Evolutionary conservation across 2,888 invertebrate species (phyloP).

Genomic region (Neocrepidodera transversa): DNA sequence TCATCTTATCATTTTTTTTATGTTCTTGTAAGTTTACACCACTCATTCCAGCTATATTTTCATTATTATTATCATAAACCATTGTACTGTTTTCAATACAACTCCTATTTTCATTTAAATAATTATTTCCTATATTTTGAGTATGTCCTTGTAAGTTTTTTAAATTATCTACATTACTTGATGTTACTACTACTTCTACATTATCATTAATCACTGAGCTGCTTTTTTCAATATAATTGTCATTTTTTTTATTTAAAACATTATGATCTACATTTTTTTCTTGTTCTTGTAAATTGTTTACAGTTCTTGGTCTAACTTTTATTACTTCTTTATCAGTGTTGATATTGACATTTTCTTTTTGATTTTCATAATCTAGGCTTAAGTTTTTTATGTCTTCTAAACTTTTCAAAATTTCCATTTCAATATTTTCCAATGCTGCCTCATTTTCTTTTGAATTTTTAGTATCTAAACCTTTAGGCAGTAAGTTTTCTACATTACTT

Average conservation of each 20-base stretch:
- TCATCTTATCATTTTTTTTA: too few species aligned
- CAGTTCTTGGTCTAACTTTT: too few species aligned
- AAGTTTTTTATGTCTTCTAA: conserved; percentile 48
- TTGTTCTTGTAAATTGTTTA: too few species aligned
- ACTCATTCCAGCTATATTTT: not conserved
- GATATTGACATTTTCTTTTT: conserved; percentile 1
- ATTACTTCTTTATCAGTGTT: conserved; percentile 5
- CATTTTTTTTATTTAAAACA: not conserved
- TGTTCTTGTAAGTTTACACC: conserved; percentile 22
- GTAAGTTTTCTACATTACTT: conserved; percentile 33
- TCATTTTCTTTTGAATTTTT: conserved; percentile 25
- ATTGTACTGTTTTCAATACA: too few species aligned
- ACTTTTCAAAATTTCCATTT: conserved; percentile 49
- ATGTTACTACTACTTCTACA: not conserved
- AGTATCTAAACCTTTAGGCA: conserved; percentile 12
- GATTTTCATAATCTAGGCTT: conserved; percentile 39
- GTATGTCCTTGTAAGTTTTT: not conserved
- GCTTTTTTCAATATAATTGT: not conserved
- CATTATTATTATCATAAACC: too few species aligned
- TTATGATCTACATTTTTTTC: not conserved
- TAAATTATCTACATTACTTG: not conserved
- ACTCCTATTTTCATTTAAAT: too few species aligned
- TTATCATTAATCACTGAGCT: not conserved
- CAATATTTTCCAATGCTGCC: conserved; percentile 42
- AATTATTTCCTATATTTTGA: conserved; percentile 1